Percentiles rank a stretch among this genome's conserved stretches.
These are phyloP conservation scores for Samia ricini DNA, from an alignment of 1,140 invertebrate genomes.

Conservation along the genomic window DNA sequence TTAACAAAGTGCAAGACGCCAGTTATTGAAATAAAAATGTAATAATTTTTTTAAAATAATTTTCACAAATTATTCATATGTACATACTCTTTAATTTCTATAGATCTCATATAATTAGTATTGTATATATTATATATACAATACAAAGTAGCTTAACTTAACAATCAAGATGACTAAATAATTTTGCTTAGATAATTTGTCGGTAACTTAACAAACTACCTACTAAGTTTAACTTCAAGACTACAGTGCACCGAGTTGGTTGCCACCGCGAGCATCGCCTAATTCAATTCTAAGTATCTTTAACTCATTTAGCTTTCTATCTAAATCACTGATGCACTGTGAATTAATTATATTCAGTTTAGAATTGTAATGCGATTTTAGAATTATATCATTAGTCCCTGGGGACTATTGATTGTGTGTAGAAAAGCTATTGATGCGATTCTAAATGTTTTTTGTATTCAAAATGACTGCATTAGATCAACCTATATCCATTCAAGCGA, in stretches of 20 bases:
- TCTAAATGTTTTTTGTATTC: too few species aligned
- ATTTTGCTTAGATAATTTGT: not conserved
- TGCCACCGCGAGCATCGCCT: slow-evolving; percentile 16
- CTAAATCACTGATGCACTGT: slow-evolving; percentile 11
- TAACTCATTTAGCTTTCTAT: slow-evolving; percentile 24
- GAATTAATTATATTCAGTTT: not conserved
- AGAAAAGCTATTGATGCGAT: too few species aligned
- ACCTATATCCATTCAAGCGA: too few species aligned
- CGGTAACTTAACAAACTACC: not conserved
- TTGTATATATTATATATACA: not conserved
- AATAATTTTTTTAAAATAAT: too few species aligned
- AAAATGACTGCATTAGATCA: too few species aligned
- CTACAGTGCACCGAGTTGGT: slow-evolving; percentile 24
- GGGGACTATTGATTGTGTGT: too few species aligned
- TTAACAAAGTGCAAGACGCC: too few species aligned
- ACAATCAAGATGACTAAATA: not conserved
- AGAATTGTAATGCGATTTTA: slow-evolving; percentile 3
- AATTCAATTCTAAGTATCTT: slow-evolving; percentile 30
- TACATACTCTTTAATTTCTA: not conserved
- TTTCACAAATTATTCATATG: too few species aligned
- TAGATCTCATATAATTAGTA: not conserved
- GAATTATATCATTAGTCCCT: not conserved
- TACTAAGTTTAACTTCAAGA: slow-evolving; percentile 26
- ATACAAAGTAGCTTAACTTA: not conserved
- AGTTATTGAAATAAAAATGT: too few species aligned